Percentiles rank a stretch among this genome's conserved stretches.
Evolutionary conservation across 2,888 invertebrate genomes (phyloP).

Genomic region (Leptinotarsa haldemani): DNA sequence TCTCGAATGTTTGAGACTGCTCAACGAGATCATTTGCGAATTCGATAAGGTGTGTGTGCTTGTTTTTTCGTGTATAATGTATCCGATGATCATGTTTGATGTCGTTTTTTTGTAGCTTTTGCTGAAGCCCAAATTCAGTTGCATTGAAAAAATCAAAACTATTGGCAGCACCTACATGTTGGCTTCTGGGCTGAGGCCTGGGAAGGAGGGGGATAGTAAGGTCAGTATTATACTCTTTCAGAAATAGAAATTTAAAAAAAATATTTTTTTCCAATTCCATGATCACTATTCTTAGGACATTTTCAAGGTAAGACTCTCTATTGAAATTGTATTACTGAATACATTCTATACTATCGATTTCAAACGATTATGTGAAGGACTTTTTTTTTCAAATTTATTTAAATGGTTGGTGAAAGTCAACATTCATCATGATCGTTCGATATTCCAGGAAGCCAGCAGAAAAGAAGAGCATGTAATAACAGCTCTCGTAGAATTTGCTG

Average conservation of each 20-base stretch:
- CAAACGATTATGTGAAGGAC: no score
- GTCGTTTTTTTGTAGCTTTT: conserved; percentile 74
- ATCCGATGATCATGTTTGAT: neutral
- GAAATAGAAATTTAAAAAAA: neutral
- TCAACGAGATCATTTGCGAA: conserved; percentile 98
- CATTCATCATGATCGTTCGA: conserved; percentile 49
- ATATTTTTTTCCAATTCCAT: neutral
- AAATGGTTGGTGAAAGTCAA: no score
- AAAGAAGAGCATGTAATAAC: conserved; percentile 89
- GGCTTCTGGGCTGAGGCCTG: conserved; percentile 91
- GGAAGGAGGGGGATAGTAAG: conserved; percentile 80
- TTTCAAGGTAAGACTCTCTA: conserved; percentile 48
- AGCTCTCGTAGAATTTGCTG: conserved; percentile 93
- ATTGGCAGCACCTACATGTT: conserved; percentile 99
- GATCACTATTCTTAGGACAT: conserved; percentile 45
- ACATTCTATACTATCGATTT: no score
- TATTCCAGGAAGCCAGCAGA: conserved; percentile 74
- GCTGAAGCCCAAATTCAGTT: conserved; percentile 92
- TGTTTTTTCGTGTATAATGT: neutral
- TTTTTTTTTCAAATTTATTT: no score
- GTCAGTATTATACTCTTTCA: conserved; percentile 66
- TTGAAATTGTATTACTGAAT: neutral
- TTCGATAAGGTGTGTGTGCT: conserved; percentile 85
- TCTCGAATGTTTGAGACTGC: conserved; percentile 89
- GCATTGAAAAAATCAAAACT: conserved; percentile 98